Conservation (phyloP, 2,113 vertebrate genomes). For the rat (Rattus norvegicus) region GRCr8 NC_086039.1:96552001-96552500, state of each 20-base stretch:
- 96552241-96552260: slow-evolving; percentile 24
- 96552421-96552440: slow-evolving; percentile 25
- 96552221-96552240: neutral
- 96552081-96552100: neutral
- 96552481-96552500: neutral
- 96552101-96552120: slow-evolving; percentile 5
- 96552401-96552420: slow-evolving; percentile 10
- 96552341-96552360: slow-evolving; percentile 36
- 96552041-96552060: slow-evolving; percentile 29
- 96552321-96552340: neutral
- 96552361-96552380: neutral
- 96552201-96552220: neutral
- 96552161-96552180: slow-evolving; percentile 24
- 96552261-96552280: neutral
- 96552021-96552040: neutral
- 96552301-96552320: slow-evolving; percentile 13
- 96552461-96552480: neutral
- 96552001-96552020: neutral
- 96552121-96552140: slow-evolving; percentile 35
- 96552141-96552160: slow-evolving; percentile 2
- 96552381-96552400: neutral
- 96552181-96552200: slow-evolving; percentile 3
- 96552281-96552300: slow-evolving; percentile 45
- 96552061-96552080: neutral
- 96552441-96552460: slow-evolving; percentile 34